phyloP scores from a whole-genome alignment of 1,140 invertebrate species.

The Hormaphis cornu region DNA sequence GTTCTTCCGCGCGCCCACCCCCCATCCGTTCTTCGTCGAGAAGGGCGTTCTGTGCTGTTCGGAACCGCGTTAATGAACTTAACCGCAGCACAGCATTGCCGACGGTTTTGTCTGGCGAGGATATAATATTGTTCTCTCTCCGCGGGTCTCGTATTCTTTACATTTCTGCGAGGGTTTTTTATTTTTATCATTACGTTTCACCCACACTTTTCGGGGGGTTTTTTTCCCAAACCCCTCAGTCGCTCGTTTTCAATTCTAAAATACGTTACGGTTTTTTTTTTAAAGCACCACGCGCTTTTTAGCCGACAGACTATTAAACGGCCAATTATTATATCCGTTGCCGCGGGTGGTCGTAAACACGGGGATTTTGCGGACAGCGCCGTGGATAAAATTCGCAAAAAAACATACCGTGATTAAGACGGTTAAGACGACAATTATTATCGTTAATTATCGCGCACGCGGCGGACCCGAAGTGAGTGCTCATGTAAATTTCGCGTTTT shows the following conservation, averaged over 20 bases:
- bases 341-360: constrained; percentile 21
- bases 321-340: constrained; percentile 31
- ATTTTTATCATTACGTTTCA: too few species aligned
- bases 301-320: constrained; percentile 23
- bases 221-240: background rate
- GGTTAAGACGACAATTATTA: too few species aligned
- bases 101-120: constrained; percentile 2
- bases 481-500: too few species aligned
- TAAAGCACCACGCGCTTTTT: background rate
- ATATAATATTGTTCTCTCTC: constrained; percentile 22
- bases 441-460: too few species aligned
- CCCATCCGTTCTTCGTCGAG: too few species aligned
- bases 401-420: too few species aligned
- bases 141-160: background rate
- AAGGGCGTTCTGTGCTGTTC: too few species aligned
- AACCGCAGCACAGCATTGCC: too few species aligned
- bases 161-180: background rate
- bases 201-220: too few species aligned
- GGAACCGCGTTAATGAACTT: constrained; percentile 28
- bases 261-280: background rate
- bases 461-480: too few species aligned
- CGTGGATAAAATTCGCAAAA: too few species aligned
- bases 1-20: background rate
- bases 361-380: constrained; percentile 18
- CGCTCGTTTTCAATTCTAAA: background rate